These are phyloP conservation scores for Notarius quadriscutis DNA, from an alignment of 2,113 vertebrate genomes.

Conservation along the genomic window DNA sequence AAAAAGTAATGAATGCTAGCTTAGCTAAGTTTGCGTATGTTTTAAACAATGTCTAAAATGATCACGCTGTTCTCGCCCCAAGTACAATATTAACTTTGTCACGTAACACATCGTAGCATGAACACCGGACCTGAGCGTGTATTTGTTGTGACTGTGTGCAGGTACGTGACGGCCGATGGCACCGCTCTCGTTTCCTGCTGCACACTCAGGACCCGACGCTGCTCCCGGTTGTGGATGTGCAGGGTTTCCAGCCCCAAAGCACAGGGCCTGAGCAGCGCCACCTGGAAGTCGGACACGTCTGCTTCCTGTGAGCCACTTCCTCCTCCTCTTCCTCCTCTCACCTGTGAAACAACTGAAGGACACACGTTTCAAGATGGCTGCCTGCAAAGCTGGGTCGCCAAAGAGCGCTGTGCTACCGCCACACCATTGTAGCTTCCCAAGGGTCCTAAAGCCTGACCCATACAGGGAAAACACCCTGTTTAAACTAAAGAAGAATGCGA, in stretches of 20 bases:
- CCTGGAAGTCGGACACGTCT: slow-evolving; percentile 86
- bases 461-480: not conserved
- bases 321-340: not conserved
- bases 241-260: slow-evolving; percentile 70
- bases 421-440: not conserved
- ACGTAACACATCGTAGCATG: not conserved
- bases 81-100: not conserved
- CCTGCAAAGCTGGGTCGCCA: slow-evolving; percentile 23
- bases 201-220: slow-evolving; percentile 87
- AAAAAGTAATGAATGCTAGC: not conserved
- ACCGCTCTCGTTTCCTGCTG: slow-evolving; percentile 86
- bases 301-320: slow-evolving; percentile 84
- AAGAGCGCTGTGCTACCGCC: slow-evolving; percentile 44
- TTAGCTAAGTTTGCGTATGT: not conserved
- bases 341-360: slow-evolving; percentile 47
- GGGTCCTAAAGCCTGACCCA: not conserved
- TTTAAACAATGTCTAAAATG: not conserved
- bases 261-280: slow-evolving; percentile 69
- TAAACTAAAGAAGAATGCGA: not conserved
- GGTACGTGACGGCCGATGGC: slow-evolving; percentile 94
- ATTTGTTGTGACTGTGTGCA: slow-evolving; percentile 66
- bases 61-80: not conserved
- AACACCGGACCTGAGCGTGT: not conserved
- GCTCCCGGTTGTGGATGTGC: slow-evolving; percentile 85
- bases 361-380: slow-evolving; percentile 35